A percentile compares a stretch with the other conserved stretches of the same genome.
Evolutionary conservation across 2,113 vertebrate genomes (phyloP).

Genomic region (human (Homo sapiens)): DNA sequence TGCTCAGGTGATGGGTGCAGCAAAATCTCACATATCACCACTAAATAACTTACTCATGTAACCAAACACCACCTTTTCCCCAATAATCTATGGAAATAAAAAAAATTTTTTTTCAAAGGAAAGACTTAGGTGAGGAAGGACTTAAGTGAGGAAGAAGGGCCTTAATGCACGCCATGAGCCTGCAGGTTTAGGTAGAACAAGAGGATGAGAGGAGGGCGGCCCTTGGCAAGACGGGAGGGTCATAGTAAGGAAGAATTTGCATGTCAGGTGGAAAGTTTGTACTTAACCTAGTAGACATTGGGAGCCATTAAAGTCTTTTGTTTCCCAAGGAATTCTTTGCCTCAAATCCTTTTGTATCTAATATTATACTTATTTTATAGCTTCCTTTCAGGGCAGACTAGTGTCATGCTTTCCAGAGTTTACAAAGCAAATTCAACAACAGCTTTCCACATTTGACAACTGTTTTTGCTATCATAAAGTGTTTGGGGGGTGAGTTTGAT

Average conservation of each 20-base stretch:
- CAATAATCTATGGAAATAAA: no score
- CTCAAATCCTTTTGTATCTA: neutral
- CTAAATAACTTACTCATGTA: no score
- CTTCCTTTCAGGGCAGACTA: neutral
- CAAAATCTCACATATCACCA: no score
- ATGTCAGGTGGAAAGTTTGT: neutral
- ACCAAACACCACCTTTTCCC: no score
- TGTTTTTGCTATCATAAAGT: neutral
- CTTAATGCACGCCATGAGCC: neutral
- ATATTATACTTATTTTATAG: neutral
- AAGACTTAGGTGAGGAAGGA: neutral
- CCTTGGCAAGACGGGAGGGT: neutral
- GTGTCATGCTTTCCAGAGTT: neutral
- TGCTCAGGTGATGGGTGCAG: no score
- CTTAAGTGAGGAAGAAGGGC: neutral
- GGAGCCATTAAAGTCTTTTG: neutral
- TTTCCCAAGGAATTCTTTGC: neutral
- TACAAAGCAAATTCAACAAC: neutral
- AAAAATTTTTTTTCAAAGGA: neutral
- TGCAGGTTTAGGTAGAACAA: neutral
- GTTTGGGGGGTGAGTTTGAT: neutral
- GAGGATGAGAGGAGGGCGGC: neutral
- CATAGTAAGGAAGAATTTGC: neutral
- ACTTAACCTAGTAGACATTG: neutral
- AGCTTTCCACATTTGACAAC: neutral